phyloP scores from a whole-genome alignment of 2,113 vertebrate species.

The Sorex araneus region DNA sequence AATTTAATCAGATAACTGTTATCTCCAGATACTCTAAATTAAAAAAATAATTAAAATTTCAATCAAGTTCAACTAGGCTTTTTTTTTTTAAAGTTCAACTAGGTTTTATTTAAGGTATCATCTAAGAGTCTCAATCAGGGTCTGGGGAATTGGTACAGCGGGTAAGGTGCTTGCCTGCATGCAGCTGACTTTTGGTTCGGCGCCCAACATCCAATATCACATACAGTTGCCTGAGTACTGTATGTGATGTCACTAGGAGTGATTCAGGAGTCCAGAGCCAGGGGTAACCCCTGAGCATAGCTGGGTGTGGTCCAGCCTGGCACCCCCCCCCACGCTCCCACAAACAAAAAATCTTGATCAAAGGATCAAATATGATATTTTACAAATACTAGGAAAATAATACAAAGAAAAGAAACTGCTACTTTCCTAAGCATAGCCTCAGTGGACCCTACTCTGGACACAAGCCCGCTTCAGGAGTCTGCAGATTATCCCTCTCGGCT shows the following conservation, averaged over 20 bases:
- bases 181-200: no score
- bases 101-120: constrained; percentile 50
- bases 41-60: constrained; percentile 42
- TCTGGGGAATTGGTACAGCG: no score
- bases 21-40: constrained; percentile 41
- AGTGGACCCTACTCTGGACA: constrained; percentile 2
- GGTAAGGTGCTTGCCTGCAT: no score
- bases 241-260: no score
- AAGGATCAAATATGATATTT: constrained; percentile 28
- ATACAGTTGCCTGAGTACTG: no score
- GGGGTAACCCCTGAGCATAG: no score
- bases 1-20: constrained; percentile 43
- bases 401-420: constrained; percentile 41
- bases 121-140: no score
- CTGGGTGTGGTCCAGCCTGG: no score
- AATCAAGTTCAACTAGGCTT: constrained; percentile 59
- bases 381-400: constrained; percentile 27
- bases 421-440: constrained; percentile 25
- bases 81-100: constrained; percentile 61
- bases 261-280: no score
- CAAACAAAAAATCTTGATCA: neutral
- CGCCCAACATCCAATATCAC: no score
- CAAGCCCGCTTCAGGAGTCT: neutral
- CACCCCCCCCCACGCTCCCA: no score
- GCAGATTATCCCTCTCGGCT: neutral